Base-by-base conservation (phyloP, 2,888 invertebrate genomes). In the Eugnorisma glareosa region DNA sequence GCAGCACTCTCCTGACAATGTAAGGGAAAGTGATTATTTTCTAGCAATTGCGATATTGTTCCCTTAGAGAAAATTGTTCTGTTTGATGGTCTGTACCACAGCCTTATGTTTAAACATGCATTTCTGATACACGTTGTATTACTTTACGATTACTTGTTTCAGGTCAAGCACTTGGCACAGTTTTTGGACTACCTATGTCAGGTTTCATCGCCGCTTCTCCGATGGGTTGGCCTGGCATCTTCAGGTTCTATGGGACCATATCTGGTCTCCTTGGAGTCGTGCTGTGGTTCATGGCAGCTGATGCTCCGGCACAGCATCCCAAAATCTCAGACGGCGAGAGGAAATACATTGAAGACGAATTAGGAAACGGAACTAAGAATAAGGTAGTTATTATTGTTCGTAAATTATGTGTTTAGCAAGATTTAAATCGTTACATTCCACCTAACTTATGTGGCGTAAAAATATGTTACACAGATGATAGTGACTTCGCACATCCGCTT, bases 211-310 rank as follows among this genome's bases (percentile, higher is more conserved):
- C 98, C 0, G 97, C 97, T 0, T 98, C 98, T 0, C 75, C 94
- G 0, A 90, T 97, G 21, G 98, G 98, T 8, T 98, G 98, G 98
- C 98, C 98, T 0, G 97, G 98, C 5, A 97, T 98, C 69, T 98
- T 98, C 91, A 98, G 98, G 82, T 95, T 98, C 70, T 98, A 98
- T 86, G 98, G 98, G 0, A 92, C 97, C 7, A 86, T 97, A 0
- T 97, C 98, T 0, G 93, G 97, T 1, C 11, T 97, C 0, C 97
- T 98, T 96, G 96, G 97, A 0, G 84, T 97, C 0, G 67, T 97
- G 0, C 97, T 97, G 92, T 97, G 96, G 86, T 93, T 97, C 70
- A 93, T 97, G 43, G 97, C 98, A 0, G 97, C 97, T 21, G 98
- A 98, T 81, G 97, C 97, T 54, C 98, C 98, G 0, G 95, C 97